phyloP scores from a whole-genome alignment of 64 coral and sea anemone genomes.

The Catalaphyllia jardinei region DNA sequence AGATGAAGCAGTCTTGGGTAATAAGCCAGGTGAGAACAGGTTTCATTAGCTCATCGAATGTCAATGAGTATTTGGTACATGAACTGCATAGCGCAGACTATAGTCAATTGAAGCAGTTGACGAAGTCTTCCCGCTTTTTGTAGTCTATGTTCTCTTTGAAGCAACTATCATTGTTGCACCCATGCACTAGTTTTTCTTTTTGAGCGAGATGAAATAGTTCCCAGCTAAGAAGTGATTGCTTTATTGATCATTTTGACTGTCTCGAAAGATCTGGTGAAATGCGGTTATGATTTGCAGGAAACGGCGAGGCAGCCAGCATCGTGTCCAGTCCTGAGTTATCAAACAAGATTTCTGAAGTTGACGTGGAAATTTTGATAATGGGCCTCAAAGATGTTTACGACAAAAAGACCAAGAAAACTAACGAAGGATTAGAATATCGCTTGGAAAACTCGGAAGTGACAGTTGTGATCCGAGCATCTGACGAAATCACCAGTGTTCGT shows the following conservation, averaged over 20 bases:
- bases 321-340: not conserved
- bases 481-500: slow-evolving; percentile 20
- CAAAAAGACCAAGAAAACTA: slow-evolving; percentile 49
- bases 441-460: slow-evolving; percentile 38
- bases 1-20: not conserved
- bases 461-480: not conserved
- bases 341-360: slow-evolving; percentile 8
- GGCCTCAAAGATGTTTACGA: slow-evolving; percentile 41
- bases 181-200: too few species aligned
- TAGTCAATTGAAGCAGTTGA: too few species aligned
- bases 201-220: too few species aligned
- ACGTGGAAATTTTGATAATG: slow-evolving; percentile 42
- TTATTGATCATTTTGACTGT: not conserved
- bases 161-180: too few species aligned
- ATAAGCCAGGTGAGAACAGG: not conserved
- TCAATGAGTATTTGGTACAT: too few species aligned
- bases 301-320: too few species aligned
- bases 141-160: too few species aligned
- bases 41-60: not conserved
- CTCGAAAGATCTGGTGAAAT: not conserved
- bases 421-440: slow-evolving; percentile 23
- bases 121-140: too few species aligned
- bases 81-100: too few species aligned
- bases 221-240: too few species aligned
- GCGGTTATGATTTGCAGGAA: not conserved